Conservation (phyloP, 2,113 vertebrate genomes). For the Halichoerus grypus region DNA sequence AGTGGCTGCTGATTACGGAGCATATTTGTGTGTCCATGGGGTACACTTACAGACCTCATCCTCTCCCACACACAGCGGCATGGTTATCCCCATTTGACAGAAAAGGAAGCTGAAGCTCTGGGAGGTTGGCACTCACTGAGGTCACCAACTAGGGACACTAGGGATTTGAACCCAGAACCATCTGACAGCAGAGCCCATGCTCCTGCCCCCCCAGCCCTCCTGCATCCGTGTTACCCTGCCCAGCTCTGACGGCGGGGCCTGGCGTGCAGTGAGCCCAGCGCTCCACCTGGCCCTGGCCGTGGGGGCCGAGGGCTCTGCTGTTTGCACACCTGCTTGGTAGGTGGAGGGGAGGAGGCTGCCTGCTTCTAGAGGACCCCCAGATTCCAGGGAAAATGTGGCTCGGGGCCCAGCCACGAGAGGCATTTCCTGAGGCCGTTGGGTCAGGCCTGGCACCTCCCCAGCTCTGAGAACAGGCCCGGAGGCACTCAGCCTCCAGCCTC, state of each 20-base stretch:
- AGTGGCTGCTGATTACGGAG: neutral
- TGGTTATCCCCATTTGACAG: neutral
- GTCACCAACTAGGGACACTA: neutral
- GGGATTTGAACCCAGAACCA: neutral
- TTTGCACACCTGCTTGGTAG: neutral
- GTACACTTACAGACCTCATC: neutral
- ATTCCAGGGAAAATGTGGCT: conserved; percentile 26
- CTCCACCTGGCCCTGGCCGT: neutral
- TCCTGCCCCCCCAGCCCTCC: neutral
- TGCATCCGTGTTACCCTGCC: neutral
- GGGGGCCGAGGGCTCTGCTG: neutral
- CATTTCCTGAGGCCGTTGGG: conserved; percentile 32
- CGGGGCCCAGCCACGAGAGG: neutral
- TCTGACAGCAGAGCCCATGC: neutral
- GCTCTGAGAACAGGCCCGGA: conserved; percentile 17
- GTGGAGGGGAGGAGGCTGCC: neutral
- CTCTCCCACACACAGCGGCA: neutral
- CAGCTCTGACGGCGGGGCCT: neutral
- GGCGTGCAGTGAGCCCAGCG: neutral
- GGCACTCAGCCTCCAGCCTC: neutral
- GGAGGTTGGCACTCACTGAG: neutral
- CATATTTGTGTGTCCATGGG: neutral
- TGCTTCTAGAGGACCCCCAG: neutral
- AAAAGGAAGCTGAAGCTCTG: neutral
- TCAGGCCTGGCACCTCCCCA: neutral